Conservation (phyloP, 92 coral and sea anemone species). For the Actinernus sp. region DNA sequence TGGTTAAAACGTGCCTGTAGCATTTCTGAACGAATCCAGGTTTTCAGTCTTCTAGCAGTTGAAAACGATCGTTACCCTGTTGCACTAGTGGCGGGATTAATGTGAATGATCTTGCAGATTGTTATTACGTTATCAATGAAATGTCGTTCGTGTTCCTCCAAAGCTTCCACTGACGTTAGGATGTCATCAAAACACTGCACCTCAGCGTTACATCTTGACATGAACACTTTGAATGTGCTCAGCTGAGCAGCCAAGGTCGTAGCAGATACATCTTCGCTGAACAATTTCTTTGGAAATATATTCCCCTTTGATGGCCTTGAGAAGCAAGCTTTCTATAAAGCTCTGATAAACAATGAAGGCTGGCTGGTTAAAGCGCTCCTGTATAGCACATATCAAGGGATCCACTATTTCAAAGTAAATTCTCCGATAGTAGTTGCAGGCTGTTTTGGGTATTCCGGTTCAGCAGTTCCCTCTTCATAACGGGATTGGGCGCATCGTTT, state of each 20-base stretch:
- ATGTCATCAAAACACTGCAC: constrained; percentile 44
- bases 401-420: constrained; percentile 49
- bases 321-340: constrained; percentile 42
- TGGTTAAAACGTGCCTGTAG: constrained; percentile 60
- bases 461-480: constrained; percentile 42
- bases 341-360: constrained; percentile 36
- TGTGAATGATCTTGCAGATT: constrained; percentile 61
- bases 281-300: too few species aligned
- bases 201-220: constrained; percentile 4
- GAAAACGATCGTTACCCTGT: constrained; percentile 69
- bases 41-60: constrained; percentile 67
- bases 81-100: constrained; percentile 62
- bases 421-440: constrained; percentile 40
- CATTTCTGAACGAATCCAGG: constrained; percentile 68
- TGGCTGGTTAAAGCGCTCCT: constrained; percentile 53
- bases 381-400: constrained; percentile 11
- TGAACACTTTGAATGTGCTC: constrained; percentile 40
- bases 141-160: constrained; percentile 26
- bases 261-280: constrained; percentile 41
- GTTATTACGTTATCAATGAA: constrained; percentile 52
- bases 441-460: constrained; percentile 35
- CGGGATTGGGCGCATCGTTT: constrained; percentile 42
- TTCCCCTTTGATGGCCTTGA: too few species aligned
- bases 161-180: constrained; percentile 21
- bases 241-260: constrained; percentile 40